These are phyloP conservation scores for Mythimna albipuncta DNA, from an alignment of 2,888 invertebrate species.

Conservation along the genomic window DNA sequence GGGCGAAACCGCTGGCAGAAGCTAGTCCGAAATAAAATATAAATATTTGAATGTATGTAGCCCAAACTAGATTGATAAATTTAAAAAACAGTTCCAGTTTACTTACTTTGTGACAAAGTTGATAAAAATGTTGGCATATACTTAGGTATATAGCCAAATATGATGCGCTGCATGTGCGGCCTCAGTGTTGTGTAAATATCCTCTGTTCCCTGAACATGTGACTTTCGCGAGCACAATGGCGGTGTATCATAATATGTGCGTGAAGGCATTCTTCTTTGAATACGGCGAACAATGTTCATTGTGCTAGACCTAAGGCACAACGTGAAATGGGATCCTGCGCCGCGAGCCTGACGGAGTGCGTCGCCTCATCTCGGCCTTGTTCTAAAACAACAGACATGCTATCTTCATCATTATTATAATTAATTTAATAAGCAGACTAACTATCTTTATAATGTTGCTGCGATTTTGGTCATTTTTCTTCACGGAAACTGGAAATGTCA, in stretches of 20 bases:
- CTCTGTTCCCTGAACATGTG: constrained; percentile 70
- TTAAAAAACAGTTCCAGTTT: not conserved
- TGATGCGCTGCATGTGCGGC: not conserved
- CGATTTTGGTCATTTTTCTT: not conserved
- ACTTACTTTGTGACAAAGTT: not conserved
- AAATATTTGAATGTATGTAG: not conserved
- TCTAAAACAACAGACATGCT: constrained; percentile 23
- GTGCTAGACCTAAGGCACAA: constrained; percentile 74
- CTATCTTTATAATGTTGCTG: not conserved
- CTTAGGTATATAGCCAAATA: not conserved
- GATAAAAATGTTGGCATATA: not conserved
- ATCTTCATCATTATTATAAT: constrained; percentile 21
- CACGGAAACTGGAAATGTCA: constrained; percentile 1
- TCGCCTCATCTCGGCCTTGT: constrained; percentile 21
- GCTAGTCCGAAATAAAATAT: not conserved
- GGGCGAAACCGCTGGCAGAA: too few species aligned
- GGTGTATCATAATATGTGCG: constrained; percentile 76
- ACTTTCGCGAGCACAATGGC: constrained; percentile 77
- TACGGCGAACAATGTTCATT: constrained; percentile 84
- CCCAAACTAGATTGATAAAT: not conserved
- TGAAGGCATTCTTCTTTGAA: constrained; percentile 81
- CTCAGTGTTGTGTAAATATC: constrained; percentile 48
- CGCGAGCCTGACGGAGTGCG: constrained; percentile 24
- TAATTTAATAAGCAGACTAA: not conserved
- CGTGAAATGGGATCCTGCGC: constrained; percentile 78